Evolutionary conservation across 2,888 invertebrate genomes (phyloP).

Genomic region (Colletes collaris): DNA sequence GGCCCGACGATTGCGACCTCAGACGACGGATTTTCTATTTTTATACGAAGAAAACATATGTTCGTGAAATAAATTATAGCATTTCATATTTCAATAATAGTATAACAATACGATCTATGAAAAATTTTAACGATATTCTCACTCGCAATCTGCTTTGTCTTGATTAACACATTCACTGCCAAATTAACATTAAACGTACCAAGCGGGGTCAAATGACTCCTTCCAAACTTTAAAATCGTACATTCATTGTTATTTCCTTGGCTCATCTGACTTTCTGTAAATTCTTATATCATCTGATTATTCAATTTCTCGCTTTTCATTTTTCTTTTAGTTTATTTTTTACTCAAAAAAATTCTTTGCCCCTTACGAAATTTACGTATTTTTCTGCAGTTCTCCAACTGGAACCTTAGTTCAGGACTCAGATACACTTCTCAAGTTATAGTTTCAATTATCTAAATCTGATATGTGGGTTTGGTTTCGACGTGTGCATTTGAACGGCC

Average conservation of each 20-base stretch:
- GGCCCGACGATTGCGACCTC: too few relatives aligned
- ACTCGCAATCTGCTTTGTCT: too few relatives aligned
- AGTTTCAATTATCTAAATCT: not conserved
- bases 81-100: too few relatives aligned
- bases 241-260: not conserved
- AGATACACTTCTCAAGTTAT: conserved; percentile 2
- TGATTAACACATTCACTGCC: too few relatives aligned
- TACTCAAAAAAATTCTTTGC: not conserved
- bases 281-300: conserved; percentile 19
- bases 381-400: conserved; percentile 1
- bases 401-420: not conserved
- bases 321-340: conserved; percentile 5
- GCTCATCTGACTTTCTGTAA: conserved; percentile 13
- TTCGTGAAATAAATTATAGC: too few relatives aligned
- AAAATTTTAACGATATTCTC: too few relatives aligned
- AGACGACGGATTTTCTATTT: too few relatives aligned
- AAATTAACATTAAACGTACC: not conserved
- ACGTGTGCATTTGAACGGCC: too few relatives aligned
- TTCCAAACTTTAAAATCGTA: conserved; percentile 10
- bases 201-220: not conserved
- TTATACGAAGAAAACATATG: too few relatives aligned
- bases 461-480: not conserved
- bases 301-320: conserved; percentile 6
- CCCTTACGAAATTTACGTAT: conserved; percentile 11
- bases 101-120: too few relatives aligned